Conservation (phyloP, 1,140 invertebrate genomes). For the Capitella teleta region DNA sequence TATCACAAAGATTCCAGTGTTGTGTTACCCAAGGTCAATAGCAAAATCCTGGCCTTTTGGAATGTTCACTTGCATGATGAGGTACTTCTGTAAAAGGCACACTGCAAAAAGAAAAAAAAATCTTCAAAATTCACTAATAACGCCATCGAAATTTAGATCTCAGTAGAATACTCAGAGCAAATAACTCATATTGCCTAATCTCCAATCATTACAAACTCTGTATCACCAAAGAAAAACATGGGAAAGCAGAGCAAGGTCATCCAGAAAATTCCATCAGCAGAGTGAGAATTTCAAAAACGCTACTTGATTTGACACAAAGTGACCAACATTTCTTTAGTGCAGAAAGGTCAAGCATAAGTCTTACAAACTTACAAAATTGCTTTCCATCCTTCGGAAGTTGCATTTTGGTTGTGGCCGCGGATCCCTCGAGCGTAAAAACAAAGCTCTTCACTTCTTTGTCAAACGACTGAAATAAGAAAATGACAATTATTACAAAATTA, state of each 20-base stretch:
- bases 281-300: constrained; percentile 2
- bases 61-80: constrained; percentile 28
- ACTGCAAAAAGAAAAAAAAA: constrained; percentile 17
- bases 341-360: too few relatives aligned
- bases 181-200: neutral
- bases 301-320: too few relatives aligned
- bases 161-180: neutral
- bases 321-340: too few relatives aligned
- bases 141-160: neutral
- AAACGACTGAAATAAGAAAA: constrained; percentile 28
- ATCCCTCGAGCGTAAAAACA: constrained; percentile 31
- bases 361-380: constrained; percentile 10
- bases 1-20: too few relatives aligned
- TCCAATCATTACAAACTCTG: neutral
- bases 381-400: constrained; percentile 29
- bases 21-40: constrained; percentile 33
- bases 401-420: constrained; percentile 29
- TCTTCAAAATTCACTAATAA: neutral
- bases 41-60: constrained; percentile 27
- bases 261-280: too few relatives aligned
- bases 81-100: constrained; percentile 24
- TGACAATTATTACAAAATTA: neutral
- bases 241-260: too few relatives aligned
- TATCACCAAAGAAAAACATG: neutral
- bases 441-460: constrained; percentile 38